These are phyloP conservation scores for Trachemys scripta DNA, from an alignment of 2,113 vertebrate species.

Conservation along the genomic window DNA sequence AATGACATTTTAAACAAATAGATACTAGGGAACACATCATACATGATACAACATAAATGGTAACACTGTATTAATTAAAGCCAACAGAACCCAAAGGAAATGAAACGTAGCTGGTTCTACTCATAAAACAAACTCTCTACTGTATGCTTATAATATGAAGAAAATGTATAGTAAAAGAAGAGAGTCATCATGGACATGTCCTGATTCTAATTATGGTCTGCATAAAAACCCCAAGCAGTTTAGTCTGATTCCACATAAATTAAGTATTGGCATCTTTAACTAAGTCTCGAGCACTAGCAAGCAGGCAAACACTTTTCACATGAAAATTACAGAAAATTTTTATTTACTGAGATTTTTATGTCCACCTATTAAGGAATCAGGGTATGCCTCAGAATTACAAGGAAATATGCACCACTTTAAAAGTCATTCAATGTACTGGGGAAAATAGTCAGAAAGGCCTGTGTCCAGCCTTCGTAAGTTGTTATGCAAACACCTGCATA, in stretches of 20 bases:
- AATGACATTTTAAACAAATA: conserved; percentile 21
- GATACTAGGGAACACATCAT: conserved; percentile 14
- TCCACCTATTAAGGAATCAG: background rate
- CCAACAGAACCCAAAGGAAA: conserved; percentile 11
- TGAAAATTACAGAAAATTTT: background rate
- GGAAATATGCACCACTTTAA: background rate
- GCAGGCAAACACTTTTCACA: background rate
- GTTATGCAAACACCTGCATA: background rate
- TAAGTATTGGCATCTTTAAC: background rate
- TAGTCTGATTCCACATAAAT: background rate
- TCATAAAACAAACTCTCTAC: conserved; percentile 12
- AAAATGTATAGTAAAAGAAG: background rate
- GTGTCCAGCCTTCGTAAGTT: background rate
- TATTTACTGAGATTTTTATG: background rate
- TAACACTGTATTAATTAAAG: background rate
- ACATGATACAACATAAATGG: conserved; percentile 13
- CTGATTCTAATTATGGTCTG: background rate
- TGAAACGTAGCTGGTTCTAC: background rate
- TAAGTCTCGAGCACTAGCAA: background rate
- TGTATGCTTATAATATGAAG: conserved; percentile 47
- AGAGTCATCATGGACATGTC: background rate
- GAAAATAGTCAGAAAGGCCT: background rate
- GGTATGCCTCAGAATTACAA: background rate
- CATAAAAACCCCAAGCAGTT: background rate
- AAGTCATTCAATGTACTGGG: background rate